Conservation (phyloP, 2,113 vertebrate species). For the Cairina moschata region DNA sequence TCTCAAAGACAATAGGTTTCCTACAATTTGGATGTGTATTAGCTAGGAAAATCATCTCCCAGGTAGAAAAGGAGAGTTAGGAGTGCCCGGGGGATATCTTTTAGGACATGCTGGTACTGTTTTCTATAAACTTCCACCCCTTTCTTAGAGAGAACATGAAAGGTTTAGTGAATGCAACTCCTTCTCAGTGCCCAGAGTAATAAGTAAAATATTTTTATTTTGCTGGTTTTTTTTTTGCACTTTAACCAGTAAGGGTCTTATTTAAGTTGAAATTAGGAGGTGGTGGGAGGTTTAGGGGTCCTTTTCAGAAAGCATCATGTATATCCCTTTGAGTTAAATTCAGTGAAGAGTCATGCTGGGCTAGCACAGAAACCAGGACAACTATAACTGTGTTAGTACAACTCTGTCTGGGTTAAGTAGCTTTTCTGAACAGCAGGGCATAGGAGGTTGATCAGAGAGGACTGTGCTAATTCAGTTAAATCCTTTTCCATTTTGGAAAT, state of each 20-base stretch:
- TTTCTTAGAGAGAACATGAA: background rate
- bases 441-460: conserved; percentile 64
- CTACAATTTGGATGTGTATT: background rate
- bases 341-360: conserved; percentile 23
- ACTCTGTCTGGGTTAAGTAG: conserved; percentile 61
- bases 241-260: background rate
- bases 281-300: background rate
- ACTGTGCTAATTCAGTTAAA: conserved; percentile 69
- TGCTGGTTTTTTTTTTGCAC: background rate
- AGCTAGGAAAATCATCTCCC: background rate
- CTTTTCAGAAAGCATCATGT: conserved; percentile 3
- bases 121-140: background rate
- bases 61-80: background rate
- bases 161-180: background rate
- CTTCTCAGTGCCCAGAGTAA: background rate
- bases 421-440: conserved; percentile 66
- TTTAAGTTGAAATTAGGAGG: background rate
- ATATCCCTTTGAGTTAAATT: conserved; percentile 42
- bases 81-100: background rate
- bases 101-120: background rate
- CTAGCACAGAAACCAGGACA: conserved; percentile 46
- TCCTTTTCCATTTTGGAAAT: conserved; percentile 66
- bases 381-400: conserved; percentile 41
- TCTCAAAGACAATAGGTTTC: background rate
- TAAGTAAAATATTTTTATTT: background rate